Base-by-base conservation (phyloP, 2,113 vertebrate species). In the Trematocara stigmaticum region DNA sequence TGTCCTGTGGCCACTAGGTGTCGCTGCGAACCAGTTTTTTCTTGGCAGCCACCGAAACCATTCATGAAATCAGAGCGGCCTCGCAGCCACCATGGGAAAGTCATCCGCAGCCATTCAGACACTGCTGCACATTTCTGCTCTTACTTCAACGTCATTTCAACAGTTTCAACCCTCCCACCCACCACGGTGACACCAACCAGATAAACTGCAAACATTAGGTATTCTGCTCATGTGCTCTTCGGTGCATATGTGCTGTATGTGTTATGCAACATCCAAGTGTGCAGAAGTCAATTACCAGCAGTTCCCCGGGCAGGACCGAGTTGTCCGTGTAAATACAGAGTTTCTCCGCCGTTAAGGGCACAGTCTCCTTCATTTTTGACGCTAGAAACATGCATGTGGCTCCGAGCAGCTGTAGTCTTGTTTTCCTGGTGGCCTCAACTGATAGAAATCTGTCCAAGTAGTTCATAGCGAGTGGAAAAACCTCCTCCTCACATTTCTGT, bases 351-450 rank as follows among this genome's bases (percentile, higher is more conserved):
- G 98, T 99, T 91, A 99, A 92, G 82, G 98, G 98, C 86, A 99
- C 97, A 6, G 98, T 99, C 94, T 99, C 98, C 97, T 99, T 99
- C 98, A 99, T 99, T 96, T 99, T 99, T 64, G 98, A 99, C 81
- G 98, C 98, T 93, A 99, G 96, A 95, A 99, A 99, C 98, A 99
- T 99, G 95, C 98, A 99, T 49, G 98, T 96, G 78, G 98, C 98
- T 94, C 98, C 98, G 64, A 99, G 96, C 93, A 99, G 96, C 95
- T 99, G 98, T 91, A 99, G 96, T 84, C 97, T 95, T 87, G 95
- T 97, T 94, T 99, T 99, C 94, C 97, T 97, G 88, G 97, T 96
- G 74, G 97, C 96, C 94, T 99, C 98, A 59, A 99, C 97, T 29
- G 98, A 99, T 94, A 99, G 96, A 96, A 97, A 98, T 95, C 98